A percentile compares a stretch with the other conserved stretches of the same genome.
phyloP scores from a whole-genome alignment of 2,888 invertebrate genomes.

The Rosalia funebris region DNA sequence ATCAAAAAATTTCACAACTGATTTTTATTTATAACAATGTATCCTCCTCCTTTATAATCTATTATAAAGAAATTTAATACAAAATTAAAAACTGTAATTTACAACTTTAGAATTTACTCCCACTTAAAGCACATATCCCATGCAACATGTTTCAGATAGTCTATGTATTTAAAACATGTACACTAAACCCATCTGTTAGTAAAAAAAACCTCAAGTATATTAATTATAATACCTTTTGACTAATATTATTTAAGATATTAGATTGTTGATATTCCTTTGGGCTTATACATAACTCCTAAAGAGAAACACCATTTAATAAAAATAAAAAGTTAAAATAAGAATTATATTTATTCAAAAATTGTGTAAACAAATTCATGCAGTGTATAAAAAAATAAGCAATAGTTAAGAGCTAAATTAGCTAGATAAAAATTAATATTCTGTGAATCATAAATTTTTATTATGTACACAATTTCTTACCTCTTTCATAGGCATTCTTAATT shows the following conservation, averaged over 20 bases:
- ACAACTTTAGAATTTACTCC: too few species aligned
- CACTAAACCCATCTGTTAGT: neutral
- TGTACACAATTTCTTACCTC: constrained; percentile 66
- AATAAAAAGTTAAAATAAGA: neutral
- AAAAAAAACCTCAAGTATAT: constrained; percentile 11
- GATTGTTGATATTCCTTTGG: constrained; percentile 66
- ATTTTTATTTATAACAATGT: too few species aligned
- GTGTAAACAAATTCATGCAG: neutral
- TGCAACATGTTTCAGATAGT: too few species aligned
- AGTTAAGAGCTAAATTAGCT: too few species aligned
- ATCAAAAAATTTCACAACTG: too few species aligned
- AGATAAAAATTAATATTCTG: too few species aligned
- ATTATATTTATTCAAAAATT: neutral
- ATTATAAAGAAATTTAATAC: too few species aligned
- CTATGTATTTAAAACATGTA: too few species aligned
- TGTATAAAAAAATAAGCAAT: neutral
- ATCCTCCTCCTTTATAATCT: too few species aligned
- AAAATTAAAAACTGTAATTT: too few species aligned
- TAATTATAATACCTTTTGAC: constrained; percentile 57
- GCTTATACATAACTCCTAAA: constrained; percentile 73
- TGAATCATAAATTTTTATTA: too few species aligned
- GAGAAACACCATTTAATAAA: constrained; percentile 42
- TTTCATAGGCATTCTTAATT: constrained; percentile 94
- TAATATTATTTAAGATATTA: constrained; percentile 74
- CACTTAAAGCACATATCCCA: too few species aligned